Conservation (phyloP, 2,888 invertebrate species). For the Melanostoma mellinum region DNA sequence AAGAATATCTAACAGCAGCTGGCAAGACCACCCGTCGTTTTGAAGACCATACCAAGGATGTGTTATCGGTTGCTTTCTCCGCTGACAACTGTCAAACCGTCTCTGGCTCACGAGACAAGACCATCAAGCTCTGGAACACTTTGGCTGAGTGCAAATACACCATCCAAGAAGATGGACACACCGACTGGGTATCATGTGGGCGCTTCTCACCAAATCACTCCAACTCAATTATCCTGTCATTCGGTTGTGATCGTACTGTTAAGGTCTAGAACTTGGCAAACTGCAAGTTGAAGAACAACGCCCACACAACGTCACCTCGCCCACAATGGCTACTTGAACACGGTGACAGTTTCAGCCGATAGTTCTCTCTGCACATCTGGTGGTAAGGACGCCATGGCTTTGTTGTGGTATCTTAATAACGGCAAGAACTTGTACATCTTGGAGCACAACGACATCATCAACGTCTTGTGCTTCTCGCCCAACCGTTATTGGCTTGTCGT, state of each 20-base stretch:
- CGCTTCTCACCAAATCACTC: slow-evolving; percentile 99
- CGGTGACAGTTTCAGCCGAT: slow-evolving; percentile 99
- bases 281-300: slow-evolving; percentile 99
- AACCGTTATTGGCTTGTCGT: slow-evolving; percentile 99
- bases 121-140: slow-evolving; percentile 99
- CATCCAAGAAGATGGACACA: slow-evolving; percentile 97
- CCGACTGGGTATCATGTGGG: slow-evolving; percentile 99
- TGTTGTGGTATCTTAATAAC: slow-evolving; percentile 99
- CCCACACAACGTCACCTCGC: no score
- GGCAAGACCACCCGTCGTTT: slow-evolving; percentile 98
- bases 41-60: slow-evolving; percentile 99
- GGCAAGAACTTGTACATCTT: slow-evolving; percentile 99
- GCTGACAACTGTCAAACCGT: slow-evolving; percentile 99
- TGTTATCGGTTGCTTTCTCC: slow-evolving; percentile 99
- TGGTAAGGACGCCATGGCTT: slow-evolving; percentile 99
- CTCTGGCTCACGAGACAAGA: slow-evolving; percentile 98
- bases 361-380: slow-evolving; percentile 99
- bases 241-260: slow-evolving; percentile 99
- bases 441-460: slow-evolving; percentile 99
- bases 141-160: slow-evolving; percentile 99
- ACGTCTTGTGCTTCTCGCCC: slow-evolving; percentile 99
- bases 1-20: slow-evolving; percentile 84
- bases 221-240: slow-evolving; percentile 99
- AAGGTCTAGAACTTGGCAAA: slow-evolving; percentile 99
- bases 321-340: slow-evolving; percentile 98